A percentile compares a stretch with the other conserved stretches of the same genome.
Conservation (phyloP, 2,797 vertebrate genomes). For the Notolabrus celidotus region DNA sequence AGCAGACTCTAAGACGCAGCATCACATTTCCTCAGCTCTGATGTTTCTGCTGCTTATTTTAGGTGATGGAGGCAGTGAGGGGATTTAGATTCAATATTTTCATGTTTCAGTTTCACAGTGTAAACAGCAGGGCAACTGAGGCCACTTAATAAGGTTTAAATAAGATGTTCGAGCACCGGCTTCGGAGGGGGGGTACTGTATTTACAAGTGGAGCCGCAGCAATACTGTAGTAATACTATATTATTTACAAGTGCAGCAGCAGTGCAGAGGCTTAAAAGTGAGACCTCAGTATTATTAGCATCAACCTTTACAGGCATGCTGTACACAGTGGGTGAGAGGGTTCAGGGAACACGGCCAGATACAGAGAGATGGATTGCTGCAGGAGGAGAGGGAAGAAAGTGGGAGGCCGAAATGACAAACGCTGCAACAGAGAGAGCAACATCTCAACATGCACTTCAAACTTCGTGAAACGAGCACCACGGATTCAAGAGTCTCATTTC, state of each 20-base stretch:
- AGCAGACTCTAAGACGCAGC: too few species aligned
- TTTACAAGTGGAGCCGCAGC: constrained; percentile 37
- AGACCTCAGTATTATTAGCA: constrained; percentile 82
- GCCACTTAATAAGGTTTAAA: constrained; percentile 9
- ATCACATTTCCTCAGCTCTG: neutral
- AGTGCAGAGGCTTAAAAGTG: constrained; percentile 29
- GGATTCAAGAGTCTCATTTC: constrained; percentile 36
- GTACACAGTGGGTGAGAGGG: constrained; percentile 59
- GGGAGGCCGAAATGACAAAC: too few species aligned
- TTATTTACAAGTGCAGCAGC: constrained; percentile 59
- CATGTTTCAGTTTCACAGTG: neutral
- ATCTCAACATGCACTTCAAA: neutral
- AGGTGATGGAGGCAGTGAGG: neutral
- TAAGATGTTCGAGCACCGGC: constrained; percentile 31
- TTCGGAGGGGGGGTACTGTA: constrained; percentile 3
- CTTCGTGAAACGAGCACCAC: constrained; percentile 31
- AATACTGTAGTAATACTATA: constrained; percentile 53
- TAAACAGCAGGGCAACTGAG: neutral
- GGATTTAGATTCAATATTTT: neutral
- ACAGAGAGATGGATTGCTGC: constrained; percentile 10
- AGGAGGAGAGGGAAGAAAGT: constrained; percentile 10
- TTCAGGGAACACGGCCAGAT: constrained; percentile 66
- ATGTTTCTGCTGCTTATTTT: neutral
- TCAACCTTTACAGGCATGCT: constrained; percentile 83
- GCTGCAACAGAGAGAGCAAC: too few species aligned